These are phyloP conservation scores for Oreochromis spilurus DNA, from an alignment of 2,113 vertebrate species.

Conservation along the genomic window DNA sequence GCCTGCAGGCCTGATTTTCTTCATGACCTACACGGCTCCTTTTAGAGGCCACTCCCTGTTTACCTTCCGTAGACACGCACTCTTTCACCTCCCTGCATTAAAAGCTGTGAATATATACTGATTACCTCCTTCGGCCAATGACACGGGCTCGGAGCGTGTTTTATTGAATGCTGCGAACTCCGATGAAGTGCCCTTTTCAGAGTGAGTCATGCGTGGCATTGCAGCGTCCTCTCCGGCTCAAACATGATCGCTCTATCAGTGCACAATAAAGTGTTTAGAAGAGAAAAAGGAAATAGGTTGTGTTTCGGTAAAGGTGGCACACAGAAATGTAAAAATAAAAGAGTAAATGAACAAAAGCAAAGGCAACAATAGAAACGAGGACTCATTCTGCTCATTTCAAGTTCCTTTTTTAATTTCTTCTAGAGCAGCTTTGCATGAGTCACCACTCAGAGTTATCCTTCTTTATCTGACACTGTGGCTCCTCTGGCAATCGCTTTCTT, in stretches of 20 bases:
- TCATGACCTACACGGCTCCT: constrained; percentile 50
- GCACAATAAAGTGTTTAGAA: not conserved
- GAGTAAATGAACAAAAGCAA: not conserved
- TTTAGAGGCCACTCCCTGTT: constrained; percentile 10
- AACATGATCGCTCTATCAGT: constrained; percentile 19
- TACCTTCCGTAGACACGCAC: not conserved
- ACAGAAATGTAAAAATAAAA: not conserved
- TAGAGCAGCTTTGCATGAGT: not conserved
- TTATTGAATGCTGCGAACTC: constrained; percentile 35
- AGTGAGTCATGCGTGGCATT: constrained; percentile 26
- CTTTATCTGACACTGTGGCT: not conserved
- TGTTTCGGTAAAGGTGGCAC: not conserved
- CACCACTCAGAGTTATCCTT: not conserved
- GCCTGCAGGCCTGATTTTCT: constrained; percentile 32
- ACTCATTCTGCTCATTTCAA: not conserved
- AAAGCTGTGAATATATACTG: constrained; percentile 28
- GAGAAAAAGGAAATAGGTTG: not conserved
- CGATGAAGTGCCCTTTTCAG: constrained; percentile 41
- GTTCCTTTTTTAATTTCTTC: not conserved
- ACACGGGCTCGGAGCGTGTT: constrained; percentile 7
- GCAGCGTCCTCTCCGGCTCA: not conserved
- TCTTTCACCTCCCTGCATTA: not conserved
- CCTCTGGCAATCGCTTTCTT: not conserved
- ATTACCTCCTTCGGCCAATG: constrained; percentile 25
- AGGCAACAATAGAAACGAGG: not conserved